Evolutionary conservation across 1,140 invertebrate genomes (phyloP).

Genomic region (Scaptomyza graminum): DNA sequence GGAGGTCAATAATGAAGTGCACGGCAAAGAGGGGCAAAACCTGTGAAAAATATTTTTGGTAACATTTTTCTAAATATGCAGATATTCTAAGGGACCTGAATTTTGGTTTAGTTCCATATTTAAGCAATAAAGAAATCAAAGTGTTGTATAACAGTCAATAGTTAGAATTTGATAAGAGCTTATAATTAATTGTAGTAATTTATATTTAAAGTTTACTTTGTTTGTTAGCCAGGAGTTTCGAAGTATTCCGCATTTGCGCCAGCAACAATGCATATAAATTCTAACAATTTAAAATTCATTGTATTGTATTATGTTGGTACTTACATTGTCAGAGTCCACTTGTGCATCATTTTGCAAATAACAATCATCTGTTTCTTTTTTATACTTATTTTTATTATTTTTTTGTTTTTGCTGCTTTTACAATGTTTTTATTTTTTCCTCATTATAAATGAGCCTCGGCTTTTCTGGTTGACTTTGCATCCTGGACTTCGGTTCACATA

Average conservation of each 20-base stretch:
- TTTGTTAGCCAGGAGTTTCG: too few species aligned
- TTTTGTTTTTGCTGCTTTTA: conserved; percentile 57
- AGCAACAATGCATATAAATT: too few species aligned
- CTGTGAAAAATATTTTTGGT: background rate
- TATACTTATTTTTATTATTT: conserved; percentile 54
- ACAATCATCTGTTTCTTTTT: conserved; percentile 21
- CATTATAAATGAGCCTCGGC: conserved; percentile 66
- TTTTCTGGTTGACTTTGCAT: conserved; percentile 36
- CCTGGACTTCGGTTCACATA: conserved; percentile 50
- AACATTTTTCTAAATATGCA: background rate
- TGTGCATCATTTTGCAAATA: background rate
- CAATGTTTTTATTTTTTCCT: conserved; percentile 52
- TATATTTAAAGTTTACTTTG: too few species aligned
- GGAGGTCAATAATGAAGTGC: conserved; percentile 72
- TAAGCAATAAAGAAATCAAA: too few species aligned
- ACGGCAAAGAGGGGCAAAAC: conserved; percentile 9
- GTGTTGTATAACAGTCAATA: too few species aligned
- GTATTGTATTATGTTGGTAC: conserved; percentile 1
- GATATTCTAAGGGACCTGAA: background rate
- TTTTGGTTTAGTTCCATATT: too few species aligned
- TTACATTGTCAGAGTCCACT: conserved; percentile 6
- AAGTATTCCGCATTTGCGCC: too few species aligned
- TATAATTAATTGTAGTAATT: too few species aligned
- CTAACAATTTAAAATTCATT: too few species aligned
- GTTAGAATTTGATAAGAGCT: too few species aligned